Evolutionary conservation across 2,113 vertebrate species (phyloP).

Genomic region (Scomber japonicus): DNA sequence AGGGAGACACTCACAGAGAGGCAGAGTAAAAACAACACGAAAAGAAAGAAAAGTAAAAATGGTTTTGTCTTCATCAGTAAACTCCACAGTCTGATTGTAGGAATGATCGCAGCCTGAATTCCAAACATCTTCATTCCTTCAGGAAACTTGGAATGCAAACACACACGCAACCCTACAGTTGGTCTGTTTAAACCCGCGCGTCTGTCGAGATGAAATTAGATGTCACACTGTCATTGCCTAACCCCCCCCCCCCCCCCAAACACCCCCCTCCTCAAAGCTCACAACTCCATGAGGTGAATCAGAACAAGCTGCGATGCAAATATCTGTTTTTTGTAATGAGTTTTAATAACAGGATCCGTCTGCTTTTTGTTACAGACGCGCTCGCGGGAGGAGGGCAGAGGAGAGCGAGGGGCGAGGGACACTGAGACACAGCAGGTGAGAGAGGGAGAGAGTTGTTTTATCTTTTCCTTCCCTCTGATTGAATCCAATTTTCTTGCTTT

Average conservation of each 20-base stretch:
- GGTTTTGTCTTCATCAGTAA: conserved; percentile 5
- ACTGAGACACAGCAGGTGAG: conserved; percentile 18
- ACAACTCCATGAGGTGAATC: conserved; percentile 26
- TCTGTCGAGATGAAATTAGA: conserved; percentile 27
- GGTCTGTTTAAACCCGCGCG: not conserved
- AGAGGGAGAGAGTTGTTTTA: conserved; percentile 5
- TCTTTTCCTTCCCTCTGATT: conserved; percentile 39
- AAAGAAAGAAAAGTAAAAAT: not conserved
- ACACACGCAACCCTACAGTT: not conserved
- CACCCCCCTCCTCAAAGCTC: conserved; percentile 4
- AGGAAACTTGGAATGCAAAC: not conserved
- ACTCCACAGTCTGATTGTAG: conserved; percentile 1
- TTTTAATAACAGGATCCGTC: conserved; percentile 35
- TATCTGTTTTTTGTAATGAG: conserved; percentile 40
- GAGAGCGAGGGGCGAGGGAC: not conserved
- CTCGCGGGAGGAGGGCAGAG: not conserved
- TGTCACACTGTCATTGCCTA: conserved; percentile 21
- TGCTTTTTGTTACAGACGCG: conserved; percentile 22
- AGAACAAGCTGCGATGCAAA: conserved; percentile 40
- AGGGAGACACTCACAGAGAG: no score
- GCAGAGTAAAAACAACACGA: no score
- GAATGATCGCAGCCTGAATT: conserved; percentile 31
- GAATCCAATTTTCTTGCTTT: conserved; percentile 54
- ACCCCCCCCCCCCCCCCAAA: not conserved
- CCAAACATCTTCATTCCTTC: not conserved